Evolutionary conservation across 2,797 vertebrate species (phyloP), one percentile per base, ranked within the genome.

Genomic region (Prionace glauca): DNA sequence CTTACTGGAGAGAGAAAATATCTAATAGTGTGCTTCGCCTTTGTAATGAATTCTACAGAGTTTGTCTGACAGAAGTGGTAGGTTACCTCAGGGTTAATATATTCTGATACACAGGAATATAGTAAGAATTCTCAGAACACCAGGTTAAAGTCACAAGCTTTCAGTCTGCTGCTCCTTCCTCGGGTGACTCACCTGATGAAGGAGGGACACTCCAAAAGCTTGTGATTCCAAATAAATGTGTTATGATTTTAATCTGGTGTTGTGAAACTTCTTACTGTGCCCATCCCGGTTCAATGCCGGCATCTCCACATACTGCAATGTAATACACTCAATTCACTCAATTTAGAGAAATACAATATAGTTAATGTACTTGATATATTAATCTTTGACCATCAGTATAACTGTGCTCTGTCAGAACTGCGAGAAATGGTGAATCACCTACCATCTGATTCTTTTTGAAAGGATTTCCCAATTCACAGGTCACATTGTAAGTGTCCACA

Each of bases 391-490:
- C 87, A 90, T 1, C 1, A 56, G 29, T 62, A 3, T 29, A 90
- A 60, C 10, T n/a, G 10, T 62, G 29, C 14, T 32, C 87, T n/a
- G 62, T 90, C 62, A 12, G 29, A 65, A 16, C 60, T n/a, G 26
- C 14, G 1, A 29, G 14, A n/a, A 2, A 36, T 36, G n/a, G 16
- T 65, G 22, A 92, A 41, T 72, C 29, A 95, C 71, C n/a, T 96
- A 98, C 98, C 96, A 95, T 96, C 79, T 98, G 97, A 74, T 98
- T 98, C 96, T 97, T 97, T 97, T 97, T 98, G 60, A 99, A 98
- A 18, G 99, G 99, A 96, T 99, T 99, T 11, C 98, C 99, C 96
- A 99, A 96, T 3, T 99, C 97, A 20, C 99, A 99, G 45, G 98
- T 94, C 88, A 99, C 96, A 0, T 96, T 97, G 12, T 96, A 96